A percentile compares a stretch with the other conserved stretches of the same genome.
These are phyloP conservation scores for Sebastes iracundus DNA, from an alignment of 2,797 vertebrate species.

Conservation along the genomic window DNA sequence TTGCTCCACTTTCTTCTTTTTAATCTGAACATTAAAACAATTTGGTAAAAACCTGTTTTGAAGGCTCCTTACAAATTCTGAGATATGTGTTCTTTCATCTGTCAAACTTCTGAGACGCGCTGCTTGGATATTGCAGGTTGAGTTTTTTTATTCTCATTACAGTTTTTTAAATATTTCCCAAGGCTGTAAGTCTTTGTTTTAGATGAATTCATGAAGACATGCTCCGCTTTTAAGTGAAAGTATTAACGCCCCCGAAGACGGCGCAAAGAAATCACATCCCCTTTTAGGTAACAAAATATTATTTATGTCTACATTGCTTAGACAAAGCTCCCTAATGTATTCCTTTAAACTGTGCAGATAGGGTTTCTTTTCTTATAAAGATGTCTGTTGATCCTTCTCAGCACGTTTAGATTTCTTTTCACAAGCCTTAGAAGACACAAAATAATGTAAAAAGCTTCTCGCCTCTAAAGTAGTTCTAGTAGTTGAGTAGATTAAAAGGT, in stretches of 20 bases:
- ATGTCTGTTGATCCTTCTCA: constrained; percentile 46
- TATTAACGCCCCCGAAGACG: constrained; percentile 43
- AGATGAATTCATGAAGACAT: constrained; percentile 59
- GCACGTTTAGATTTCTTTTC: constrained; percentile 51
- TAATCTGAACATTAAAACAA: constrained; percentile 77
- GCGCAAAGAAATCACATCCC: constrained; percentile 41
- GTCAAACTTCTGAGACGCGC: constrained; percentile 70
- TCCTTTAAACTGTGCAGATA: constrained; percentile 48
- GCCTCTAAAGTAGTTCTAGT: constrained; percentile 50
- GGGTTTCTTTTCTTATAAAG: constrained; percentile 30
- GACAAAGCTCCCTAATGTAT: constrained; percentile 56
- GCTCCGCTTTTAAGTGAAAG: constrained; percentile 53
- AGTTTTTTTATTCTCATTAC: constrained; percentile 62
- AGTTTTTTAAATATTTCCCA: constrained; percentile 60
- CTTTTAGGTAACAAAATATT: constrained; percentile 55
- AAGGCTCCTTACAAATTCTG: constrained; percentile 71
- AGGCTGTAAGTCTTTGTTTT: constrained; percentile 71
- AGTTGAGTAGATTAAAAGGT: constrained; percentile 67
- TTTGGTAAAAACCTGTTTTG: constrained; percentile 71
- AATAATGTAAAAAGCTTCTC: constrained; percentile 43
- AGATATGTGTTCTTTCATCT: constrained; percentile 76
- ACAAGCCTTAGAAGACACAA: constrained; percentile 40
- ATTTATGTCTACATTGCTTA: constrained; percentile 50
- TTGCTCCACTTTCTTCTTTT: constrained; percentile 73
- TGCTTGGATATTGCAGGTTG: constrained; percentile 65